Base-by-base conservation (phyloP, 2,113 vertebrate genomes). In the Cavia aperea region DNA sequence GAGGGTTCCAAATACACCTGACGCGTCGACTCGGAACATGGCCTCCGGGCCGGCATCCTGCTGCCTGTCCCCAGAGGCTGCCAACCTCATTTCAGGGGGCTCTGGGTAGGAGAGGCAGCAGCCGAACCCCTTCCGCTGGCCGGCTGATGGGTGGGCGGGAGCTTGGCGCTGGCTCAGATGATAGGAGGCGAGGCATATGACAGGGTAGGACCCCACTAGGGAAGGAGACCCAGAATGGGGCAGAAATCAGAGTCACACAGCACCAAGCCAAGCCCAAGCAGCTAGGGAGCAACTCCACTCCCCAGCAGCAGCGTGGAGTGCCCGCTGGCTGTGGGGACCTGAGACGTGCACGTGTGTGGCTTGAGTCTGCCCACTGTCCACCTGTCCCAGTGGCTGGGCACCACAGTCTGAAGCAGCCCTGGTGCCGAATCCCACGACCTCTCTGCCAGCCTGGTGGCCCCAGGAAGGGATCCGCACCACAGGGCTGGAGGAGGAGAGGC, bases 1-100 rank as follows among this genome's bases (percentile, higher is more conserved):
- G 98, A 97, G 98, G 95, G 96, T 95, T 96, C 92, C 89, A 94
- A 96, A 97, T 95, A 93, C 97, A 97, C 97, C 89, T 94, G 97
- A 96, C 75, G 97, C 96, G 49, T 94, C 97, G 98, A 97, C 97
- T 98, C 97, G 72, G 97, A 89, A 95, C 96, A 78, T 95, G 78
- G 95, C 97, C 97, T 77, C 87, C 91, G 94, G 97, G 31, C 29
- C 0, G 5, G 85, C 92, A 83, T 97, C 96, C 95, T 66, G 93
- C 96, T 65, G 78, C 82, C 58, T n/a, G 36, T 79, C 91, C 14
- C 0, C 62, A 81, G 89, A 46, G 2, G 24, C 7, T 24, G 26
- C 19, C 70, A 39, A 89, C 5, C 0, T 33, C 43, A 12, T 31
- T n/a, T 56, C 39, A 31, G 10, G 23, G 51, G 4, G 14, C 1